Evolutionary conservation across 2,888 invertebrate genomes (phyloP).

Genomic region (Alsophila aescularia): DNA sequence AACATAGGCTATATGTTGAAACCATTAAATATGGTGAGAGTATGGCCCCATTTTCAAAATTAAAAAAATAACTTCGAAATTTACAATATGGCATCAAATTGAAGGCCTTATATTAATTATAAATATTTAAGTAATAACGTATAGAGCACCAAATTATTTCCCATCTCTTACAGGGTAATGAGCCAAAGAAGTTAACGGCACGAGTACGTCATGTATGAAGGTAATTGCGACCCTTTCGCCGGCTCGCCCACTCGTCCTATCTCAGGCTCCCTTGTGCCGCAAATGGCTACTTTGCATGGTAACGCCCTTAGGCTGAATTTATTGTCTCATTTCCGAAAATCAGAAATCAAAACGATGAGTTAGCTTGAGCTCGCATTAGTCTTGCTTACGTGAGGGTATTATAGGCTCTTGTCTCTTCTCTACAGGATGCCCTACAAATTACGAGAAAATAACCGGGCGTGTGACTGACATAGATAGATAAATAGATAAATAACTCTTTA

Average conservation of each 20-base stretch:
- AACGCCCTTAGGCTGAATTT: slow-evolving; percentile 39
- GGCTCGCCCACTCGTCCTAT: slow-evolving; percentile 9
- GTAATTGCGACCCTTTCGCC: background rate
- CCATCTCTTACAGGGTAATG: background rate
- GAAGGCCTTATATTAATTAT: too few relatives aligned
- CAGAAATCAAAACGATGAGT: slow-evolving; percentile 40
- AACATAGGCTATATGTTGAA: too few relatives aligned
- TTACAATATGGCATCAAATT: too few relatives aligned
- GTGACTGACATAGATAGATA: too few relatives aligned
- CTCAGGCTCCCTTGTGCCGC: slow-evolving; percentile 20
- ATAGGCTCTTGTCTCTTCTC: too few relatives aligned
- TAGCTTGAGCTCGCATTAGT: slow-evolving; percentile 2
- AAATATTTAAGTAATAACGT: background rate
- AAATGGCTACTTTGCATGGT: slow-evolving; percentile 43
- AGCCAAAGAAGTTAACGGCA: background rate
- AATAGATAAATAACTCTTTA: too few relatives aligned
- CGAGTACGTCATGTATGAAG: slow-evolving; percentile 1
- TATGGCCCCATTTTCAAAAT: too few relatives aligned
- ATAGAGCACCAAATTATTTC: background rate
- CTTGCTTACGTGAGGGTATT: background rate
- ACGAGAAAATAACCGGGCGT: too few relatives aligned
- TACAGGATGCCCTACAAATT: too few relatives aligned
- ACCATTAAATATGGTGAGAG: too few relatives aligned
- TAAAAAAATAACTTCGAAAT: too few relatives aligned
- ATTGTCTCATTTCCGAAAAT: slow-evolving; percentile 48